These are phyloP conservation scores for Tipula unca DNA, from an alignment of 2,888 invertebrate genomes.

Conservation along the genomic window DNA sequence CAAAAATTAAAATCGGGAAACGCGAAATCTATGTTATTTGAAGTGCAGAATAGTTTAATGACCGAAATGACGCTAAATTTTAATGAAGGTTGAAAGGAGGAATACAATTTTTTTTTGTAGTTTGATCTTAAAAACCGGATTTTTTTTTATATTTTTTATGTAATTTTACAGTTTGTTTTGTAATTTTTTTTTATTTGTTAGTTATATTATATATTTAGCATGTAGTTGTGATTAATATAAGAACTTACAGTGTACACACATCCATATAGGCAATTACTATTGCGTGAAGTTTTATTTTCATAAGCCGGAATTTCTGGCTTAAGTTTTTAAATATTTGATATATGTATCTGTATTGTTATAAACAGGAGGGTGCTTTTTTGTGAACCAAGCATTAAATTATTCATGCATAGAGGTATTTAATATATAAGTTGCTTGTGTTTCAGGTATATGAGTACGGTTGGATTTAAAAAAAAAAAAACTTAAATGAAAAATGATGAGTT, in stretches of 20 bases:
- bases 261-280: not conserved
- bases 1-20: not conserved
- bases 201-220: not conserved
- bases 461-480: not conserved
- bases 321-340: not conserved
- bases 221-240: not conserved
- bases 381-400: not conserved
- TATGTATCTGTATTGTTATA: not conserved
- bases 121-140: not conserved
- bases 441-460: not conserved
- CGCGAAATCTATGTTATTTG: not conserved
- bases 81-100: slow-evolving; percentile 19
- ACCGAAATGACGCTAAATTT: slow-evolving; percentile 19
- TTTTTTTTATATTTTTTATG: slow-evolving; percentile 16
- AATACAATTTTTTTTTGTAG: slow-evolving; percentile 8
- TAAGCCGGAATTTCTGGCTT: slow-evolving; percentile 14
- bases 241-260: not conserved
- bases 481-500: not conserved
- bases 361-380: not conserved
- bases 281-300: not conserved
- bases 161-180: slow-evolving; percentile 14
- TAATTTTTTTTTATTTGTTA: not conserved
- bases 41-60: slow-evolving; percentile 16
- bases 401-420: not conserved
- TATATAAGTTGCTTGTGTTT: not conserved